phyloP scores from a whole-genome alignment of 2,113 vertebrate genomes.

The Platycercus adscitus region DNA sequence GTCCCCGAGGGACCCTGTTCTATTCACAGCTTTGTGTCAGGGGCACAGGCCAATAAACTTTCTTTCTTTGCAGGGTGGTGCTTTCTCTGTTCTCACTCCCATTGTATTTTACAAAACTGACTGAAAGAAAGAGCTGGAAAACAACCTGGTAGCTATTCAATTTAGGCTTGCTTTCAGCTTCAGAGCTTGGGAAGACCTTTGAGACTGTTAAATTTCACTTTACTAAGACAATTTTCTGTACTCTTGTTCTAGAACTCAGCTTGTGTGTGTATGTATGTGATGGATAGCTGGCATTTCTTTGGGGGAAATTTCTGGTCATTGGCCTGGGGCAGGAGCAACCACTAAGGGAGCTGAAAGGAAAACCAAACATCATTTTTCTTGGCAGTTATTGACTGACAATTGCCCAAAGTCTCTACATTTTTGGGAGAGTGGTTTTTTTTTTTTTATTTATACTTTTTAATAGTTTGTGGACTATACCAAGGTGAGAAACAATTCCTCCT shows the following conservation, averaged over 20 bases:
- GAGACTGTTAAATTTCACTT: not conserved
- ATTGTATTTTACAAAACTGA: not conserved
- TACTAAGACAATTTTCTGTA: not conserved
- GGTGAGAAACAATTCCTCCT: not conserved
- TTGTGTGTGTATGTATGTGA: not conserved
- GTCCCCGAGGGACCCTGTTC: not conserved
- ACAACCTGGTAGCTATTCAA: not conserved
- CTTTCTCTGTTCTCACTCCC: not conserved
- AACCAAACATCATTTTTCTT: not conserved
- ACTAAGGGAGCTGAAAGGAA: not conserved
- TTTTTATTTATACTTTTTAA: constrained; percentile 49
- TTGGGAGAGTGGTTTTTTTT: not conserved
- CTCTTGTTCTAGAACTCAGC: not conserved
- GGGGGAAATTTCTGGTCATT: not conserved
- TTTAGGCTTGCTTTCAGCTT: not conserved
- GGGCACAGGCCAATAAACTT: not conserved
- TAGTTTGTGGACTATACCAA: not conserved
- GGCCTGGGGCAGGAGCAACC: not conserved
- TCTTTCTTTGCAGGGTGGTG: not conserved
- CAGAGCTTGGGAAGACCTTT: not conserved
- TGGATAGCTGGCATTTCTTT: not conserved
- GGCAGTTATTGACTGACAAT: constrained; percentile 6
- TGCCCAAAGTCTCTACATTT: not conserved
- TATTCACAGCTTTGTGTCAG: not conserved
- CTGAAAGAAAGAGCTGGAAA: not conserved